Evolutionary conservation across 2,113 vertebrate species (phyloP), one percentile per base, ranked within the genome.

Genomic region (Cacatua alba): DNA sequence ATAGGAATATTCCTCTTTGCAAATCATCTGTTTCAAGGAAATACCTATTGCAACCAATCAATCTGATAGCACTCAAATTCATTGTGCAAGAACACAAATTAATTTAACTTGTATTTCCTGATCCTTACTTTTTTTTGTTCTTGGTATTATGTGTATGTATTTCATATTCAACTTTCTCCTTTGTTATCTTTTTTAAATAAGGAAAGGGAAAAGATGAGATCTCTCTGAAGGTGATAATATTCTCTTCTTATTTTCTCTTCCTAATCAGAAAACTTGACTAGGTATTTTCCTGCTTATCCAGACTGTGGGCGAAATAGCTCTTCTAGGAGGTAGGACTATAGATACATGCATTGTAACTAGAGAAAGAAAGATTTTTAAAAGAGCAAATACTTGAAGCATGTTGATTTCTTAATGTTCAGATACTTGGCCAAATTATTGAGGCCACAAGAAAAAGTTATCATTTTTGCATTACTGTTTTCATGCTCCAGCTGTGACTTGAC

Each of bases 351-450:
- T 63, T 35, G 78, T n/a, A 88, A 11, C 39, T 39, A 75, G 11
- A 74, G 41, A 31, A 18, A 46, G 48, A 68, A 94, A 81, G 44
- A 37, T 48, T 89, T 91, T 71, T 9, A 26, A 67, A 55, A 29
- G 46, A 89, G 67, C 31, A 88, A 87, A 57, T 76, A 72, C 84
- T 24, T 82, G 59, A 91, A 82, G 70, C 44, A 60, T 62, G 77
- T 72, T 79, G 57, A 79, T 81, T 82, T 91, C 72, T 67, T 87
- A 81, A 92, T 89, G 81, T 88, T 51, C 59, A 82, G 51, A 68
- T 72, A 64, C 14, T 68, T 78, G 71, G 90, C 87, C 85, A 93
- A 90, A 82, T 85, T 64, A 93, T 92, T 92, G 48, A 94, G 79
- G 53, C n/a, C 53, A 65, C 10, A 2, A 90, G 53, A 79, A 62